Evolutionary conservation across 2,797 vertebrate species (phyloP), one percentile per base, ranked within the genome.

Genomic region (Delichon dasypus): DNA sequence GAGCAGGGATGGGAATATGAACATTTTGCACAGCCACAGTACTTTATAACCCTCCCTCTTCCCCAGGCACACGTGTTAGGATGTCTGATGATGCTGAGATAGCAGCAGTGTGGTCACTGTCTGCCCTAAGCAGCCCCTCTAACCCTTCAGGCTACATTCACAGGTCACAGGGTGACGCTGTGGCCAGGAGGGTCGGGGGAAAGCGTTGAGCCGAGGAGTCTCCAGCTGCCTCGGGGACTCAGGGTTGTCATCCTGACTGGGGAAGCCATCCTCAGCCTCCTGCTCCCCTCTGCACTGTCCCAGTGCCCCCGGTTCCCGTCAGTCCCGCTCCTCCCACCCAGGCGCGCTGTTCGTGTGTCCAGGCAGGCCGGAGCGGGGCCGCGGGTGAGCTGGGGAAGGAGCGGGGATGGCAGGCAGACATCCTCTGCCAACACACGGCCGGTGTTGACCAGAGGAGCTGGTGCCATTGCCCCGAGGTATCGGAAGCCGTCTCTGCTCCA

Each of bases 401-500:
- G 38, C 30, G 94, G 96, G 94, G 65, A 74, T 89, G 65, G 57
- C 91, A 95, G 90, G 90, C 75, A 83, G 84, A 58, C 1, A 32
- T 65, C 84, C 95, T 96, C 83, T 91, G 91, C 62, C 53, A 75
- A 90, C 88, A 84, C 16, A 3, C 89, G 29, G 75, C 76, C 74
- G 18, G 93, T 84, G 67, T 76, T 77, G 42, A 77, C 38, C 90
- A 89, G 90, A 93, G 93, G 85, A 86, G 77, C 92, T 57, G 85
- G 83, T 95, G 92, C 92, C 93, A 93, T 44, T 96, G 92, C 90
- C 92, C 94, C 5, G 0, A 97, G 96, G 90, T 96, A 96, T 92
- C 86, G 95, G 96, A 97, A 97, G 96, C 95, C 96, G 91, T 97
- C 96, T 97, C 95, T 97, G 95, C 96, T 97, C 95, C 96, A 96